Conservation (phyloP, 2,888 invertebrate species). For the Lepeophtheirus nordmannii region DNA sequence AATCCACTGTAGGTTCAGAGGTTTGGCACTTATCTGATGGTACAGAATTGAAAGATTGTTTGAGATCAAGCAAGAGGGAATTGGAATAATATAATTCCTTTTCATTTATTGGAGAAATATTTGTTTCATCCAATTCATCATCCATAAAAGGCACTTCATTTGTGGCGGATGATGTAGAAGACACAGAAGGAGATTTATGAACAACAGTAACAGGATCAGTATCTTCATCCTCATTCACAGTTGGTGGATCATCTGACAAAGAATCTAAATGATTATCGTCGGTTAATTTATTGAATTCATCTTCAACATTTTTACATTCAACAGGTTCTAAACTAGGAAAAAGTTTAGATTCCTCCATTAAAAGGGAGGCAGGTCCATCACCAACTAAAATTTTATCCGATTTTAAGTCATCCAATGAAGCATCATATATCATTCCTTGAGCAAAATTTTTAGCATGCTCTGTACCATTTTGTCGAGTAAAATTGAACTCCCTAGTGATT, state of each 20-base stretch:
- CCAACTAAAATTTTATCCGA: background rate
- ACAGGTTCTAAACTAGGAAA: slow-evolving; percentile 15
- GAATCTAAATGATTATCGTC: background rate
- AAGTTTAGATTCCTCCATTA: background rate
- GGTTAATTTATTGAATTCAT: slow-evolving; percentile 16
- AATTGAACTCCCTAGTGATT: too few relatives aligned
- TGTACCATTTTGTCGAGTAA: background rate
- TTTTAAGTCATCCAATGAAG: background rate
- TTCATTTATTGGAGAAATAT: background rate
- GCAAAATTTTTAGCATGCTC: background rate
- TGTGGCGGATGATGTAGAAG: background rate
- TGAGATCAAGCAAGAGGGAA: background rate
- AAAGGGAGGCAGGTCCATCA: background rate
- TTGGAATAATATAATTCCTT: background rate
- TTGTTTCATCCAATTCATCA: background rate
- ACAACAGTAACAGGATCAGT: background rate
- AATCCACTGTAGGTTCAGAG: too few relatives aligned
- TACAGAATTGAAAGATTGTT: too few relatives aligned
- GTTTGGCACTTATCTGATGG: too few relatives aligned
- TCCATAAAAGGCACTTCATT: background rate
- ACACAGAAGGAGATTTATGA: background rate
- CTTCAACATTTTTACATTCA: slow-evolving; percentile 8
- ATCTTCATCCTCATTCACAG: background rate
- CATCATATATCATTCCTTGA: background rate
- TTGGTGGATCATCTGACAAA: background rate